Percentiles rank a stretch among this genome's conserved stretches.
phyloP scores from a whole-genome alignment of 2,888 invertebrate species.

The Cataglyphis altisquamis region DNA sequence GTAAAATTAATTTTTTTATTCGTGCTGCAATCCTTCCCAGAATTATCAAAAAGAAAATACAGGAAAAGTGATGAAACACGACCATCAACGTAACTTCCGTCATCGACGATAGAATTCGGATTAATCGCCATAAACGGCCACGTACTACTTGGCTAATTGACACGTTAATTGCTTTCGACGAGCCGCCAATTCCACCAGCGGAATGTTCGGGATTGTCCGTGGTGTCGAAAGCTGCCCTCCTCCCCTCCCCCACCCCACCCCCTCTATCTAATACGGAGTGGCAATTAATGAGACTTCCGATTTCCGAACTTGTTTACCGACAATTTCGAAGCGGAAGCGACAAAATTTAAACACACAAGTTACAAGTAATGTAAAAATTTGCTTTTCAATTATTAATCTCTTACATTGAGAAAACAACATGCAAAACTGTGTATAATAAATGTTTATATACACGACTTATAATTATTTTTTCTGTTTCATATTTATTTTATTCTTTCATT shows the following conservation, averaged over 20 bases:
- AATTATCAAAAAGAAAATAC: background rate
- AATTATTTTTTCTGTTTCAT: background rate
- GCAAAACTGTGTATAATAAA: background rate
- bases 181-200: conserved; percentile 54
- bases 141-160: conserved; percentile 74
- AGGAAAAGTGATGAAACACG: conserved; percentile 9
- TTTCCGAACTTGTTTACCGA: conserved; percentile 12
- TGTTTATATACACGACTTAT: background rate
- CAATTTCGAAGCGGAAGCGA: conserved; percentile 17
- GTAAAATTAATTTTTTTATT: background rate
- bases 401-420: background rate
- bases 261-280: conserved; percentile 3
- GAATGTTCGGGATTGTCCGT: conserved; percentile 56
- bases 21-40: background rate
- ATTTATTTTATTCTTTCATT: background rate
- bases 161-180: conserved; percentile 78
- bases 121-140: conserved; percentile 76
- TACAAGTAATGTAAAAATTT: background rate
- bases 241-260: background rate
- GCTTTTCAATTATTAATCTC: background rate
- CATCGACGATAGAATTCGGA: conserved; percentile 71
- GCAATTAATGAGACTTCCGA: conserved; percentile 38
- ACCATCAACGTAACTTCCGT: conserved; percentile 72
- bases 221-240: conserved; percentile 32
- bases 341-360: background rate